Evolutionary conservation across 92 coral and sea anemone genomes (phyloP).

Genomic region (Actinostola sp.): DNA sequence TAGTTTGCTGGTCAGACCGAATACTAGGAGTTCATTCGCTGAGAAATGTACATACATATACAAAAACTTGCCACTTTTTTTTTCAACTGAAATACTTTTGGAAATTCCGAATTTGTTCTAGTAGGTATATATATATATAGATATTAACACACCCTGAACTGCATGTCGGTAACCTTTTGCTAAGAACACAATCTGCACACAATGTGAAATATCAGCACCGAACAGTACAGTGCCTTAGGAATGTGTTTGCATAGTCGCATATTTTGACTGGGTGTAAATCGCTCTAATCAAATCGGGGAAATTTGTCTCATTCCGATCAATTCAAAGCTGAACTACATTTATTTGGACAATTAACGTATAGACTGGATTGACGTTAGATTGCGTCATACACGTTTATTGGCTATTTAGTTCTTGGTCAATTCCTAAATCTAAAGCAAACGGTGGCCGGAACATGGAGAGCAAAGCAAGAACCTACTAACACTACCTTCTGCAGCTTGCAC

Average conservation of each 20-base stretch:
- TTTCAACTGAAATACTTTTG: neutral
- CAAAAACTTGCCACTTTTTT: neutral
- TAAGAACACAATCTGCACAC: neutral
- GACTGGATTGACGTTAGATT: neutral
- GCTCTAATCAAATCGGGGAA: neutral
- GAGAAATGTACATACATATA: no score
- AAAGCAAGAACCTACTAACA: neutral
- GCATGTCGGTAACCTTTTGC: slow-evolving; percentile 6
- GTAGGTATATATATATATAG: neutral
- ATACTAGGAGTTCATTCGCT: no score
- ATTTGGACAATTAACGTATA: slow-evolving; percentile 15
- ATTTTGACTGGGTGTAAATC: slow-evolving; percentile 13
- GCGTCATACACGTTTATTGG: slow-evolving; percentile 1
- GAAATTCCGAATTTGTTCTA: neutral
- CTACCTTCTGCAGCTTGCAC: no score
- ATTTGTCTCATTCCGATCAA: slow-evolving; percentile 14
- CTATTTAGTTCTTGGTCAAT: slow-evolving; percentile 12
- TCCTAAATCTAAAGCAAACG: neutral
- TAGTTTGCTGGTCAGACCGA: neutral
- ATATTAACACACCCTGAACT: neutral
- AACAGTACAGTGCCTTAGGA: neutral
- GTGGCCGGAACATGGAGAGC: neutral
- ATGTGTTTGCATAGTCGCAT: slow-evolving; percentile 30
- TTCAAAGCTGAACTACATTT: neutral
- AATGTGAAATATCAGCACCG: neutral